Conservation (phyloP, 1,140 invertebrate genomes). For the Drosophila takahashii region DNA sequence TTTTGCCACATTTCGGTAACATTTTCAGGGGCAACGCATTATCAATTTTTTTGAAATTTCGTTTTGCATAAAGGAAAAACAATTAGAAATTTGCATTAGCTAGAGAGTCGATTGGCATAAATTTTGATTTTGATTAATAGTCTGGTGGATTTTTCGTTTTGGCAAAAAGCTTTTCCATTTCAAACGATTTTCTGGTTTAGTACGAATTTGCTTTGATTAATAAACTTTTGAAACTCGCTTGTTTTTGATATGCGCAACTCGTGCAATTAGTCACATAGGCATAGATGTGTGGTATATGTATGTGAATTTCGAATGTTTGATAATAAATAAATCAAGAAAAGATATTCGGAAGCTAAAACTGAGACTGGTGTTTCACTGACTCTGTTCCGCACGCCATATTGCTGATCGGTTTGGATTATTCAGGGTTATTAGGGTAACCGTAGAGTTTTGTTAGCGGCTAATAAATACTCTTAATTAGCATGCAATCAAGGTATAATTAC, state of each 20-base stretch:
- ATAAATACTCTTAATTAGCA: slow-evolving; percentile 43
- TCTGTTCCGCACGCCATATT: slow-evolving; percentile 10
- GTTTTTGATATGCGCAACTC: slow-evolving; percentile 46
- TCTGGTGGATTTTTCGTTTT: slow-evolving; percentile 37
- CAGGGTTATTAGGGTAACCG: slow-evolving; percentile 9
- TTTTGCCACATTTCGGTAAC: slow-evolving; percentile 16
- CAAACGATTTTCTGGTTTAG: slow-evolving; percentile 39
- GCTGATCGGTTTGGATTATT: slow-evolving; percentile 14
- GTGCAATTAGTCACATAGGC: slow-evolving; percentile 77
- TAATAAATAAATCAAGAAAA: slow-evolving; percentile 17
- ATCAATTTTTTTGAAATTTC: slow-evolving; percentile 36
- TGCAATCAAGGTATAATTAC: slow-evolving; percentile 50
- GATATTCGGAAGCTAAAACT: slow-evolving; percentile 18
- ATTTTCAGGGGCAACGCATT: slow-evolving; percentile 36
- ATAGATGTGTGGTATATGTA: slow-evolving; percentile 25
- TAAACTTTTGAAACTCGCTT: slow-evolving; percentile 35
- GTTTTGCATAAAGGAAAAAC: slow-evolving; percentile 70
- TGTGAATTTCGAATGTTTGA: slow-evolving; percentile 30
- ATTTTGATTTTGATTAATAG: slow-evolving; percentile 46
- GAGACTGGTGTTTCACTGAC: slow-evolving; percentile 19
- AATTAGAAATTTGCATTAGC: slow-evolving; percentile 74
- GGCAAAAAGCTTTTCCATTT: slow-evolving; percentile 39
- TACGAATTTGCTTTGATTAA: slow-evolving; percentile 35
- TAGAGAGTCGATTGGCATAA: slow-evolving; percentile 42
- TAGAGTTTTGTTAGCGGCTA: slow-evolving; percentile 25